Conservation (phyloP, 1,140 invertebrate genomes). For the Camponotus vicinus region DNA sequence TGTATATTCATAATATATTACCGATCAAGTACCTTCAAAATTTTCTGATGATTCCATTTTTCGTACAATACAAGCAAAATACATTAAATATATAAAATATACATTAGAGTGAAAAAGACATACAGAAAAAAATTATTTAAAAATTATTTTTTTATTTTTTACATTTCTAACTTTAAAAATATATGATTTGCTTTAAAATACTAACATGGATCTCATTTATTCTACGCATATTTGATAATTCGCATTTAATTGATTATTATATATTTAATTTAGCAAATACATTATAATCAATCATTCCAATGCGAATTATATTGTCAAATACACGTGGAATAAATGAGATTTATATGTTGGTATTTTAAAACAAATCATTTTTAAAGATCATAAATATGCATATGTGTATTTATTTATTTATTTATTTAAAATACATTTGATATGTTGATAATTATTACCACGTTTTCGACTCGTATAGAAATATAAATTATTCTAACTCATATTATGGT, state of each 20-base stretch:
- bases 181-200: not conserved
- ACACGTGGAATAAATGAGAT: too few species aligned
- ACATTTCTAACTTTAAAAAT: conserved; percentile 1
- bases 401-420: not conserved
- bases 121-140: not conserved
- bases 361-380: too few species aligned
- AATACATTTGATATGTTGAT: not conserved
- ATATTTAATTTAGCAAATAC: not conserved
- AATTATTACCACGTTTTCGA: not conserved
- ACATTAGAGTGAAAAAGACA: too few species aligned
- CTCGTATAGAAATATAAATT: not conserved
- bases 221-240: too few species aligned
- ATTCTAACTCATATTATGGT: not conserved
- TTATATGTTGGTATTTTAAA: too few species aligned
- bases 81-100: not conserved
- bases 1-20: not conserved
- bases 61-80: not conserved
- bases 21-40: not conserved
- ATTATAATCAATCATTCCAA: too few species aligned
- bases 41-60: not conserved
- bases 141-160: not conserved
- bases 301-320: too few species aligned
- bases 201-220: too few species aligned
- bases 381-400: too few species aligned
- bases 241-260: too few species aligned